phyloP scores from a whole-genome alignment of 64 coral and sea anemone species.

The Porites lutea region DNA sequence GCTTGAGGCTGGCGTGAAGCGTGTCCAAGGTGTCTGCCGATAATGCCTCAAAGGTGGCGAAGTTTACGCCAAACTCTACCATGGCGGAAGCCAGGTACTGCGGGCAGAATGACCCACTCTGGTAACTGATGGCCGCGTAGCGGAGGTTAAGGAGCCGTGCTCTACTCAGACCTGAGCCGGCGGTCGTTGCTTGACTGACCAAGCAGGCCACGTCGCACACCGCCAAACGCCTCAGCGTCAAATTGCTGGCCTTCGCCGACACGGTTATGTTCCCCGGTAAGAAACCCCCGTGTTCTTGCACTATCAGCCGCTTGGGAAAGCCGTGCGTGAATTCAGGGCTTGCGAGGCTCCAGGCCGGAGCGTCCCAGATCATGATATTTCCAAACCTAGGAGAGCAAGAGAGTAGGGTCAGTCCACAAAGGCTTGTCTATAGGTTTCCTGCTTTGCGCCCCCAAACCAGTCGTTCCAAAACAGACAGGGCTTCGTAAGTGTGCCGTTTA shows the following conservation, averaged over 20 bases:
- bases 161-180: too few relatives aligned
- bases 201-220: constrained; percentile 32
- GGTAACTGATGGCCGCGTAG: too few relatives aligned
- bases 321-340: constrained; percentile 20
- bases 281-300: background rate
- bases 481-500: too few relatives aligned
- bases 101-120: too few relatives aligned
- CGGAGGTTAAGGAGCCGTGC: too few relatives aligned
- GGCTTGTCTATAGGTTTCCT: too few relatives aligned
- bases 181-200: background rate
- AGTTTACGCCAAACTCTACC: constrained; percentile 26
- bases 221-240: background rate
- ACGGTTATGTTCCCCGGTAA: too few relatives aligned
- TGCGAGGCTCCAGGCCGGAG: constrained; percentile 3
- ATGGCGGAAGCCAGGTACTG: background rate
- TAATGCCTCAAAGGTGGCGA: constrained; percentile 34
- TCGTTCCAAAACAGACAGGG: too few relatives aligned
- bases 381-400: background rate
- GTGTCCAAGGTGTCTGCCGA: background rate
- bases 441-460: too few relatives aligned
- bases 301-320: constrained; percentile 12
- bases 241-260: too few relatives aligned
- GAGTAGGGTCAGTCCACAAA: too few relatives aligned
- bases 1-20: too few relatives aligned
- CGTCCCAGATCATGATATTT: constrained; percentile 33